These are phyloP conservation scores for Danaus chrysippus DNA, from an alignment of 2,888 invertebrate species.

Conservation along the genomic window DNA sequence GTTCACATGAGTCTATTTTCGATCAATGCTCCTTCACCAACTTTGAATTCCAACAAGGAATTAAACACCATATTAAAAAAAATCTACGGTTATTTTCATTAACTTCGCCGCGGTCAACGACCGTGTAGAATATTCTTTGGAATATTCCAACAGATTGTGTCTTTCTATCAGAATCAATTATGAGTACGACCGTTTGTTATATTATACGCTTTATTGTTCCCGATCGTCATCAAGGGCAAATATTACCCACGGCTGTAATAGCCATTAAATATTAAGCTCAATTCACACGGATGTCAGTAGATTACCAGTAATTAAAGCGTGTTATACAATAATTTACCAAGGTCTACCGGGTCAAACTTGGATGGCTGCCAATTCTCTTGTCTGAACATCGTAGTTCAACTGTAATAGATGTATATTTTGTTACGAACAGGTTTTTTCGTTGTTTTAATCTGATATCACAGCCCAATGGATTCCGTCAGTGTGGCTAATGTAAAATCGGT, in stretches of 20 bases:
- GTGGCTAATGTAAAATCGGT: slow-evolving; percentile 16
- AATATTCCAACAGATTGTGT: background rate
- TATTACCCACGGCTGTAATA: slow-evolving; percentile 24
- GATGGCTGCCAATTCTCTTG: slow-evolving; percentile 51
- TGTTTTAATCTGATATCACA: slow-evolving; percentile 25
- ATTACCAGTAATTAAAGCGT: slow-evolving; percentile 37
- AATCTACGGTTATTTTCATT: background rate
- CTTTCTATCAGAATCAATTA: background rate
- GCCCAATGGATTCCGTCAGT: slow-evolving; percentile 21
- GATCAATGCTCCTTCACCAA: background rate
- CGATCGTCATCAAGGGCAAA: slow-evolving; percentile 9
- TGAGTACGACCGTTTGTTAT: background rate
- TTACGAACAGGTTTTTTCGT: slow-evolving; percentile 27
- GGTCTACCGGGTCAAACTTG: slow-evolving; percentile 51
- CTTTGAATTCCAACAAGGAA: background rate
- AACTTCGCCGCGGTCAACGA: background rate
- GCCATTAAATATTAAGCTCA: slow-evolving; percentile 28
- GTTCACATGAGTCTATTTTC: background rate
- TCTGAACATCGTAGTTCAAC: slow-evolving; percentile 49
- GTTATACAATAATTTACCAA: slow-evolving; percentile 47
- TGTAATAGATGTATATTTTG: slow-evolving; percentile 53
- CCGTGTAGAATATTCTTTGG: background rate
- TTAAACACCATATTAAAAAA: background rate
- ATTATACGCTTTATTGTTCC: too few relatives aligned
- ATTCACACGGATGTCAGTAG: slow-evolving; percentile 29